phyloP scores from a whole-genome alignment of 2,113 vertebrate species.

The Aviceda subcristata region DNA sequence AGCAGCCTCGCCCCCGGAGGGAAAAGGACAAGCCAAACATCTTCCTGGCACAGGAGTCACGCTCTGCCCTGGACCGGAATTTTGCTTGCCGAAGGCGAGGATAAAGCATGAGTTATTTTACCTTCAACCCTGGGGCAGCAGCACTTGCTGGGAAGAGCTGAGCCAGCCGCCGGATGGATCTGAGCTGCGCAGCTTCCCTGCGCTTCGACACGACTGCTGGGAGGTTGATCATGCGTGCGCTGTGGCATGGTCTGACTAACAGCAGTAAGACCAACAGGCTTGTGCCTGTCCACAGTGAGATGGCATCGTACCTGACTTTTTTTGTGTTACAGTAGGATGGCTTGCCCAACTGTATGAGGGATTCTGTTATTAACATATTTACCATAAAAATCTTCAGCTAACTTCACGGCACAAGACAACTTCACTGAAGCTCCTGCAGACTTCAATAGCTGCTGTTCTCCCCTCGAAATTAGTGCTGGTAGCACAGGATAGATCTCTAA shows the following conservation, averaged over 20 bases:
- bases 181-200: background rate
- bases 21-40: background rate
- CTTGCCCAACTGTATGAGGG: background rate
- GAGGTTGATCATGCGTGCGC: accelerated
- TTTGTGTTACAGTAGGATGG: background rate
- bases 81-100: background rate
- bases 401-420: background rate
- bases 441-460: background rate
- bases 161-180: background rate
- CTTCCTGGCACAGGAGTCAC: accelerated
- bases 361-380: background rate
- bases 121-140: background rate
- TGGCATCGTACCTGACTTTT: accelerated
- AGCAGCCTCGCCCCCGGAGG: accelerated
- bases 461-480: background rate
- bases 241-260: background rate
- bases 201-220: background rate
- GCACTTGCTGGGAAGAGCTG: background rate
- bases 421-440: background rate
- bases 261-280: background rate
- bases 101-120: background rate
- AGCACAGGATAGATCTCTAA: background rate
- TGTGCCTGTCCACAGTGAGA: too few species aligned
- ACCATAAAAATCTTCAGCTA: background rate
- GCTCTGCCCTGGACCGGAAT: background rate